Base-by-base conservation (phyloP, 2,888 invertebrate genomes). In the Torymus tubicola region DNA sequence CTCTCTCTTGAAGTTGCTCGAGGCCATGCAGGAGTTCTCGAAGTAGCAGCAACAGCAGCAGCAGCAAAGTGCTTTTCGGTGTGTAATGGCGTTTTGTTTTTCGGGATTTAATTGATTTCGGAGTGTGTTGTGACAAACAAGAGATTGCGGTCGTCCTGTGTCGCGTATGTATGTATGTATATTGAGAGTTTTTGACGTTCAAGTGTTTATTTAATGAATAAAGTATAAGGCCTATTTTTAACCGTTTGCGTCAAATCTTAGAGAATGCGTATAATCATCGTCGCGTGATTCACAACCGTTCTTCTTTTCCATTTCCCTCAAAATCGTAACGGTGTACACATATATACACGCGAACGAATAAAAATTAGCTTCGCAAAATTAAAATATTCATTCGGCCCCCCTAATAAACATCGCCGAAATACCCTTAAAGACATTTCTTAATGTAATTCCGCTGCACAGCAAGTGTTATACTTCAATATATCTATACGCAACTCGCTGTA, bases 11-110 rank as follows among this genome's bases (percentile, higher is more conserved):
- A 16, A 13, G 52, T 10, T 18, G 52, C 11, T n/a, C 50, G 16
- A 52, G 52, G 55, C 52, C 70, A 21, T 21, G n/a, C n/a, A 24
- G n/a, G 61, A 21, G 67, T 52, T 53, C 52, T 21, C 2, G 21
- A 21, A 21, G 78, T 57, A 65, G 78, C 64, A 65, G 63, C 53
- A n/a, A 57, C 50, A 50, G 21, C 58, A 60, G 73, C n/a, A n/a
- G 52, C 16, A 21, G 78, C 68, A 81, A 81, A 81, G 81, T 78
- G 81, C 81, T 78, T 81, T 81, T 81, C 78, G 71, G 61, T 78
- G 81, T 78, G 78, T 78, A 75, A 78, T 63, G 57, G 50, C 67
- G 64, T 73, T 79, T 81, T 81, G 68, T 68, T 81, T 78, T 81
- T 74, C 65, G 31, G 68, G 16, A n/a, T 55, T 78, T 81, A 78